Percentiles rank a stretch among this genome's conserved stretches.
phyloP scores from a whole-genome alignment of 2,888 invertebrate genomes.

The Trachelus tabidus region DNA sequence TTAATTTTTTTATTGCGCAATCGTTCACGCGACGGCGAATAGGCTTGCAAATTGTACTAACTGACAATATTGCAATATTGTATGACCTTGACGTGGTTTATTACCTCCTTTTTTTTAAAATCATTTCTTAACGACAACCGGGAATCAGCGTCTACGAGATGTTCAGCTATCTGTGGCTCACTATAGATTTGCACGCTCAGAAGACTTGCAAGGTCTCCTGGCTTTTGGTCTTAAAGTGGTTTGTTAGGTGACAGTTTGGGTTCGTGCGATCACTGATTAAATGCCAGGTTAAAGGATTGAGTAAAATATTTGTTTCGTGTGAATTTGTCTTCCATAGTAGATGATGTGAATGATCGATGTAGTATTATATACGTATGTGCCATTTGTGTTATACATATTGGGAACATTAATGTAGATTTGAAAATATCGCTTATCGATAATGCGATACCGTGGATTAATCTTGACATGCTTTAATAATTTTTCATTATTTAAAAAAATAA shows the following conservation, averaged over 20 bases:
- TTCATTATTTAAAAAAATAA: not conserved
- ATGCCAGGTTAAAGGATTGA: too few relatives aligned
- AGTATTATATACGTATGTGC: not conserved
- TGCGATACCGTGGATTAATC: not conserved
- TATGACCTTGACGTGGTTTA: not conserved
- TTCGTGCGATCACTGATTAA: too few relatives aligned
- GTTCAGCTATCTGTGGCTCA: too few relatives aligned
- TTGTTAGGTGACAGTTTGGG: too few relatives aligned
- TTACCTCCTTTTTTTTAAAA: not conserved
- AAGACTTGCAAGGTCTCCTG: too few relatives aligned
- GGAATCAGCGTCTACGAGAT: too few relatives aligned
- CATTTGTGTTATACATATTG: not conserved
- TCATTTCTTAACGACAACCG: not conserved
- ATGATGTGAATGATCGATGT: not conserved
- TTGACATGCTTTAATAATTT: not conserved
- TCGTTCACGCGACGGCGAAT: not conserved
- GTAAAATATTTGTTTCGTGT: not conserved
- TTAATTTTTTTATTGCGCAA: not conserved
- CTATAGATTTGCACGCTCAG: too few relatives aligned
- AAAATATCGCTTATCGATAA: not conserved
- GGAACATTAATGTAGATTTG: not conserved
- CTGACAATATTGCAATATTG: not conserved
- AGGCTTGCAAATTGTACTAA: not conserved
- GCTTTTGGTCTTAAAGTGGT: too few relatives aligned
- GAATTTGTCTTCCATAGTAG: not conserved